phyloP scores from a whole-genome alignment of 2,888 invertebrate genomes.

The Tortrix viridana region DNA sequence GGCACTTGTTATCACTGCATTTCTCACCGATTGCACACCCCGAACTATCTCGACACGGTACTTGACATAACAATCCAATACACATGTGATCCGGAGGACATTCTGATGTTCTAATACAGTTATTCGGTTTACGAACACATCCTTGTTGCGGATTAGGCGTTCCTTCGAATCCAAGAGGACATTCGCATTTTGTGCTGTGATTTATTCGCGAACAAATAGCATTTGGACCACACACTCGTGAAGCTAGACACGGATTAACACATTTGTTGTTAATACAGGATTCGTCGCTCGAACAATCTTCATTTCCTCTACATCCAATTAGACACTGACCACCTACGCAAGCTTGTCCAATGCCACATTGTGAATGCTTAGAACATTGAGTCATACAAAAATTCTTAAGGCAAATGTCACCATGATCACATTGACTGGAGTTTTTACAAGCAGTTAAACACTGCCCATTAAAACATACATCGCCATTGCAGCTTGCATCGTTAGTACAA shows the following conservation, averaged over 20 bases:
- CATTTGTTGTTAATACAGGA: slow-evolving; percentile 94
- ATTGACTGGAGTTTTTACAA: slow-evolving; percentile 90
- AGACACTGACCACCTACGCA: slow-evolving; percentile 92
- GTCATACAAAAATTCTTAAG: slow-evolving; percentile 90
- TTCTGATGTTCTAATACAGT: slow-evolving; percentile 87
- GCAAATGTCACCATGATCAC: slow-evolving; percentile 91
- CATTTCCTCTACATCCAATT: slow-evolving; percentile 93
- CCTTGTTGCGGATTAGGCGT: slow-evolving; percentile 95
- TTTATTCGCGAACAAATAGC: slow-evolving; percentile 90
- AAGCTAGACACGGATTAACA: slow-evolving; percentile 90
- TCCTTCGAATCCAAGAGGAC: slow-evolving; percentile 93
- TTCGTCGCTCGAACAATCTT: slow-evolving; percentile 89
- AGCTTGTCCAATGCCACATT: slow-evolving; percentile 91
- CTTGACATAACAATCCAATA: slow-evolving; percentile 90
- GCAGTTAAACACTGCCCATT: slow-evolving; percentile 93
- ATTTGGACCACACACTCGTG: slow-evolving; percentile 92
- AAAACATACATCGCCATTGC: slow-evolving; percentile 90
- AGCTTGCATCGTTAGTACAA: slow-evolving; percentile 89
- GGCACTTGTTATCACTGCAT: slow-evolving; percentile 90
- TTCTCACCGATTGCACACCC: slow-evolving; percentile 93
- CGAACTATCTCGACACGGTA: slow-evolving; percentile 89
- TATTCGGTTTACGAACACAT: slow-evolving; percentile 91
- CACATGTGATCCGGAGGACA: slow-evolving; percentile 92
- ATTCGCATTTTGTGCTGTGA: slow-evolving; percentile 90
- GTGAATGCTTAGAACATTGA: slow-evolving; percentile 92